Conservation (phyloP, 2,113 vertebrate genomes). For the Heterotis niloticus region DNA sequence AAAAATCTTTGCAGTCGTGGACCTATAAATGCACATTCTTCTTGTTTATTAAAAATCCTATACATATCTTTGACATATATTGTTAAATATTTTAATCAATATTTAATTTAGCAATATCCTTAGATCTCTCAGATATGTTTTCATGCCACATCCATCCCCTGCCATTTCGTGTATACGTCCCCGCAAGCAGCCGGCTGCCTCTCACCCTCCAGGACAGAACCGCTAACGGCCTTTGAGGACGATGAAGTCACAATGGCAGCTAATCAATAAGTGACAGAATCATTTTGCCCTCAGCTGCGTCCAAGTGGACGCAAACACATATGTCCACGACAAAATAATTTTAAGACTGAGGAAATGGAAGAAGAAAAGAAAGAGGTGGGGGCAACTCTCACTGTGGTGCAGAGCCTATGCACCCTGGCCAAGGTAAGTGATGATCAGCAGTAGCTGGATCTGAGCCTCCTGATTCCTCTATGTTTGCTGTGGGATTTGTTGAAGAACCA, state of each 20-base stretch:
- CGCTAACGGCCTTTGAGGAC: constrained; percentile 73
- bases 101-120: too few species aligned
- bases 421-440: too few species aligned
- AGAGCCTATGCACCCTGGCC: not conserved
- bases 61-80: not conserved
- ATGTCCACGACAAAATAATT: not conserved
- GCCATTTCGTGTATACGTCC: constrained; percentile 57
- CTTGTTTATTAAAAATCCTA: too few species aligned
- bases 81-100: not conserved
- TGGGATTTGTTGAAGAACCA: not conserved
- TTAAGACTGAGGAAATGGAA: not conserved
- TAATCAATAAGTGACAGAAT: constrained; percentile 91
- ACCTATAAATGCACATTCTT: too few species aligned
- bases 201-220: constrained; percentile 77
- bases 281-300: constrained; percentile 64
- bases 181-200: constrained; percentile 69
- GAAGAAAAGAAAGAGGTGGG: not conserved
- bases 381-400: not conserved
- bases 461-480: too few species aligned
- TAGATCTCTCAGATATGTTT: not conserved
- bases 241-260: constrained; percentile 89
- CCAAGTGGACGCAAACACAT: not conserved
- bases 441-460: too few species aligned
- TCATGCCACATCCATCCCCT: not conserved
- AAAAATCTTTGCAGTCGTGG: too few species aligned